Conservation (phyloP, 2,113 vertebrate genomes). For the Tragelaphus buxtoni region DNA sequence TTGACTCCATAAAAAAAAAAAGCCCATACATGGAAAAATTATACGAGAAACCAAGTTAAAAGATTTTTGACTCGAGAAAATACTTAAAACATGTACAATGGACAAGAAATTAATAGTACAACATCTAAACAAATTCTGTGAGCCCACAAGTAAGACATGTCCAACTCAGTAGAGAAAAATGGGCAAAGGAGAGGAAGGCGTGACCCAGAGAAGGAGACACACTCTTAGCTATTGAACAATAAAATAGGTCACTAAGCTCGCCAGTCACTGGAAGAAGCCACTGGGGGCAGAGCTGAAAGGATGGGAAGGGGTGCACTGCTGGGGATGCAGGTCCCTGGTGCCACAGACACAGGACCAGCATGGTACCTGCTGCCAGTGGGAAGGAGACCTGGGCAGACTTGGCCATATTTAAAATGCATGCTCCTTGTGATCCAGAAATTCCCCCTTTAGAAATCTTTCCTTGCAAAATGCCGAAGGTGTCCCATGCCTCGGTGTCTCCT, state of each 20-base stretch:
- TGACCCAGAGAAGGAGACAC: not conserved
- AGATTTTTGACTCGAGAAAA: not conserved
- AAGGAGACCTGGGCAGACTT: not conserved
- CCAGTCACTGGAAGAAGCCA: not conserved
- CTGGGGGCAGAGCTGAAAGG: not conserved
- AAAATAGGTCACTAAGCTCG: not conserved
- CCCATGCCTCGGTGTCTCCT: not conserved
- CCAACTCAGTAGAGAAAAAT: not conserved
- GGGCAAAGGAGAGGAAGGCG: not conserved
- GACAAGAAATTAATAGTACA: not conserved
- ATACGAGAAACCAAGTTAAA: slow-evolving; percentile 20
- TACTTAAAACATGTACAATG: slow-evolving; percentile 12
- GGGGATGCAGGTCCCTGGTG: not conserved
- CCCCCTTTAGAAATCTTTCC: not conserved
- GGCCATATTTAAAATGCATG: not conserved
- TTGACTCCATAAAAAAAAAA: slow-evolving; percentile 40
- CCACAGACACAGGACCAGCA: accelerated
- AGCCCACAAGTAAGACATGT: not conserved
- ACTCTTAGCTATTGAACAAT: not conserved
- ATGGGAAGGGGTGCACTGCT: not conserved
- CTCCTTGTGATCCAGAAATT: not conserved
- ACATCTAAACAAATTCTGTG: not conserved
- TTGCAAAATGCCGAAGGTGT: not conserved
- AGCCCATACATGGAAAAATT: not conserved
- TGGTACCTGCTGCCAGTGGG: accelerated